Evolutionary conservation across 2,888 invertebrate genomes (phyloP), one percentile per base, ranked within the genome.

Genomic region (Plusia festucae): DNA sequence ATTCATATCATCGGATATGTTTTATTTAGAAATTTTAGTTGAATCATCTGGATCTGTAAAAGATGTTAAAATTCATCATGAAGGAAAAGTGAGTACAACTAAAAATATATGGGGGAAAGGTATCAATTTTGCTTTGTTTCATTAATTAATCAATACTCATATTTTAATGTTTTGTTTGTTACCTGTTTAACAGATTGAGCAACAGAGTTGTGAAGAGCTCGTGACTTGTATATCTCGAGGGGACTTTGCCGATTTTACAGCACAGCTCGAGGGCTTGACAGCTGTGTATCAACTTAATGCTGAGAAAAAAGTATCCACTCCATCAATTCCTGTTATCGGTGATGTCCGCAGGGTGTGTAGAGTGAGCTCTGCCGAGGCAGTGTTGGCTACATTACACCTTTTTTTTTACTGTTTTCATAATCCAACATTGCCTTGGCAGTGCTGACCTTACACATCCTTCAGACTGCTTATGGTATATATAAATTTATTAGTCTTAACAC

Each of bases 1-100:
- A 70, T 98, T 98, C 87, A 98, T 99, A 89, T 98, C 98, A 49
- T 98, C 98, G 0, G 99, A 99, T 88, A 99, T 99, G 99, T 99
- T 99, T 91, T 99, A 98, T 90, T 96, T 99, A 80, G 99, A 99
- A 95, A 97, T 99, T 82, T 94, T 98, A 60, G 95, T 99, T 61
- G 98, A 99, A 85, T 95, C 97, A 3, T 96, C 96, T 46, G 99
- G 99, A 24, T 96, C 96, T 34, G 97, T 99, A 0, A 97, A 97
- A 86, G 99, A 99, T 95, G 99, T 99, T 0, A 96, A 96, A 88
- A 95, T 99, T 64, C 98, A 99, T 90, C 99, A 99, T 89, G 98
- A 98, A 91, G 98, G 98, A 82, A 98, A 98, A 94, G 96, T 95
- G 87, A 86, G 68, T 75, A 56, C 59, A 58, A 53, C 15, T 53